Conservation (phyloP, 2,888 invertebrate species). For the Agrotis exclamationis region DNA sequence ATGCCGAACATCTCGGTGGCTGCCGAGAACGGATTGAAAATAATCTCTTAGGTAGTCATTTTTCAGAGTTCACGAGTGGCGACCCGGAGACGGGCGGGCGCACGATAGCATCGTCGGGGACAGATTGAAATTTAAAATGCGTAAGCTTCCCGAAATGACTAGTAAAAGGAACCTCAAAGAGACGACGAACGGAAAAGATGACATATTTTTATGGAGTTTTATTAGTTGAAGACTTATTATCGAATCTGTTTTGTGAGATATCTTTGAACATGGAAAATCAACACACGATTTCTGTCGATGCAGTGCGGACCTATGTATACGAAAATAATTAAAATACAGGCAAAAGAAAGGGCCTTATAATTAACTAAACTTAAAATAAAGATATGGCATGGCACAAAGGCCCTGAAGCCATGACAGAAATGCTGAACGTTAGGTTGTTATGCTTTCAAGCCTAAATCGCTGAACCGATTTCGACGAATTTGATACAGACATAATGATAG, state of each 20-base stretch:
- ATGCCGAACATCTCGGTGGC: constrained; percentile 81
- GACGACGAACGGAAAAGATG: constrained; percentile 70
- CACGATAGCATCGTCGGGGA: constrained; percentile 78
- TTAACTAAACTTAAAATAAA: no score
- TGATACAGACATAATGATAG: no score
- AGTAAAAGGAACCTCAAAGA: constrained; percentile 68
- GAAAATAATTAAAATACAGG: no score
- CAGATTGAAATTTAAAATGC: constrained; percentile 81
- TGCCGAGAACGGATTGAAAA: constrained; percentile 81
- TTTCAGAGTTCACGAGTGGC: constrained; percentile 78
- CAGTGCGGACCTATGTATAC: background rate
- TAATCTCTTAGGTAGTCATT: constrained; percentile 84
- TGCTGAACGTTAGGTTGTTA: no score
- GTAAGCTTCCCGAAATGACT: constrained; percentile 75
- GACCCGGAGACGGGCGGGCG: constrained; percentile 67
- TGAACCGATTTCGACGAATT: no score
- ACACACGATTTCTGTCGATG: background rate
- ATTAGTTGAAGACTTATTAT: constrained; percentile 58
- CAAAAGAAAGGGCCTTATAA: no score
- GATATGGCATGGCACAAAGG: no score
- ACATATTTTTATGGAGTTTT: constrained; percentile 65
- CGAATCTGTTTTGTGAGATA: constrained; percentile 41
- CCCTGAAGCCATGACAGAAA: no score
- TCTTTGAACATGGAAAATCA: background rate
- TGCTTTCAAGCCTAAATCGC: no score